A percentile compares a stretch with the other conserved stretches of the same genome.
Conservation (phyloP, 1,140 invertebrate genomes). For the Pseudomyrmex flavicornis region DNA sequence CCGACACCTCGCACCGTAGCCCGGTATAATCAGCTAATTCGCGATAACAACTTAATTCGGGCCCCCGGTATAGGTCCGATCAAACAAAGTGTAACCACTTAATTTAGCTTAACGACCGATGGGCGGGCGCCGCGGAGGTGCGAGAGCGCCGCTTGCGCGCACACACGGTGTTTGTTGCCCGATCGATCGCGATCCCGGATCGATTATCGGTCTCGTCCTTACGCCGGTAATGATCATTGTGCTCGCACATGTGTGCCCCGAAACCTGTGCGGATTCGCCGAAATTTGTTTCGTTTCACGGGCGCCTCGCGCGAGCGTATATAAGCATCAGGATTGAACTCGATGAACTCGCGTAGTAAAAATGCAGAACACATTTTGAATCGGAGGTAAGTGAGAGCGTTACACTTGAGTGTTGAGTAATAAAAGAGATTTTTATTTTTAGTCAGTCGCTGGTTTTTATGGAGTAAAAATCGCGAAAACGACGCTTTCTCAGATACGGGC, state of each 20-base stretch:
- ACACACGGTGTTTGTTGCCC: constrained; percentile 40
- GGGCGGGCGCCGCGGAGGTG: constrained; percentile 59
- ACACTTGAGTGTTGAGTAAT: too few species aligned
- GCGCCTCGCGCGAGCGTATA: not conserved
- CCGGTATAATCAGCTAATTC: constrained; percentile 81
- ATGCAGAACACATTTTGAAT: not conserved
- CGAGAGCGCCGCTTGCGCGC: constrained; percentile 51
- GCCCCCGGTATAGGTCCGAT: constrained; percentile 76
- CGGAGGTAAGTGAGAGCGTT: too few species aligned
- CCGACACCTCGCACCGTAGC: constrained; percentile 75
- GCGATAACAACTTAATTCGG: constrained; percentile 83
- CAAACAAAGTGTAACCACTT: constrained; percentile 82
- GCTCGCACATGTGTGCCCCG: constrained; percentile 66
- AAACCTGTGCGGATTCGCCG: constrained; percentile 52
- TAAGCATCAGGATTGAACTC: not conserved
- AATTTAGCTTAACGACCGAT: constrained; percentile 76
- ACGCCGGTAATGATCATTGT: constrained; percentile 72
- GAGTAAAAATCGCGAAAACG: not conserved
- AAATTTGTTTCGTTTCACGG: constrained; percentile 61
- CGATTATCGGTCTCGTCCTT: constrained; percentile 72
- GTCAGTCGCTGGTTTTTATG: not conserved
- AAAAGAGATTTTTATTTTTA: not conserved
- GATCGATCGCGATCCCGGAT: constrained; percentile 62
- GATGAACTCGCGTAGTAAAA: not conserved
- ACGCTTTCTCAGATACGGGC: constrained; percentile 15